These are phyloP conservation scores for Drosophila kanapiae DNA, from an alignment of 1,140 invertebrate genomes.

Conservation along the genomic window DNA sequence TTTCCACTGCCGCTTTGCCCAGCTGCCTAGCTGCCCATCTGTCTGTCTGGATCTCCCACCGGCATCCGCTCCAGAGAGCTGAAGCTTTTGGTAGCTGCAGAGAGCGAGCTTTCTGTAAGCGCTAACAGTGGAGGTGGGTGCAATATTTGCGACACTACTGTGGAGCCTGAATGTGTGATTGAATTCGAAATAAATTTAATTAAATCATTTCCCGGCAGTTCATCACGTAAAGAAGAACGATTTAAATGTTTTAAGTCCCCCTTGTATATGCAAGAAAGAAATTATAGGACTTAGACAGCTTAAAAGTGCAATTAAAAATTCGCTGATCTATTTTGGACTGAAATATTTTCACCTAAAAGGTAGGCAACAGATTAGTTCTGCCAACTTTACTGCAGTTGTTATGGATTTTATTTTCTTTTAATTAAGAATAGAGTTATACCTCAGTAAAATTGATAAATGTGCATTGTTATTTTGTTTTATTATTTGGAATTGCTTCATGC, in stretches of 20 bases:
- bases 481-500: no score
- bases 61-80: slow-evolving; percentile 29
- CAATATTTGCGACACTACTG: neutral
- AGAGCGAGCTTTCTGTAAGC: slow-evolving; percentile 21
- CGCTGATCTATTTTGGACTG: neutral
- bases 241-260: no score
- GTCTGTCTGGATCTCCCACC: slow-evolving; percentile 1
- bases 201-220: neutral
- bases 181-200: neutral
- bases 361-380: neutral
- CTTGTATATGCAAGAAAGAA: neutral
- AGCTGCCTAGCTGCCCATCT: slow-evolving; percentile 25
- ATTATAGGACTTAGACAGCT: neutral
- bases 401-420: no score
- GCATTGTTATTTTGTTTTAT: no score
- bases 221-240: neutral
- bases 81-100: slow-evolving; percentile 5
- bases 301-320: neutral
- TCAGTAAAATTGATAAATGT: no score
- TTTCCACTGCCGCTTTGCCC: slow-evolving; percentile 30
- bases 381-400: neutral
- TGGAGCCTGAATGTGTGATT: neutral
- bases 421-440: no score
- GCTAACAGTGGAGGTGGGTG: neutral
- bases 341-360: neutral